These are phyloP conservation scores for Formicarius rufipectus DNA, from an alignment of 2,113 vertebrate genomes.

Conservation along the genomic window DNA sequence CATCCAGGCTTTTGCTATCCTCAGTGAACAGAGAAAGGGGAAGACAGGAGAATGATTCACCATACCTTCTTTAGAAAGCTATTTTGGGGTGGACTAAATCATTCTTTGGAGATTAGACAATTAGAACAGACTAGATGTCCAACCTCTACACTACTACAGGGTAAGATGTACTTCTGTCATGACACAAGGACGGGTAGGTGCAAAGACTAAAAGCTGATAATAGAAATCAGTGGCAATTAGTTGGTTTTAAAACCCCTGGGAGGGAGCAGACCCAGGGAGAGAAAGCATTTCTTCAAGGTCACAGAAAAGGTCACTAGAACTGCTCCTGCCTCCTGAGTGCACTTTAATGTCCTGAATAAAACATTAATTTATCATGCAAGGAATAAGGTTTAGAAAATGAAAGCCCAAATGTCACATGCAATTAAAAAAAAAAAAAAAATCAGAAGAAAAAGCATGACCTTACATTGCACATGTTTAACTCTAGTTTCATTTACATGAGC, in stretches of 20 bases:
- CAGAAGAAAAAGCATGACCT: background rate
- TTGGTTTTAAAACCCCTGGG: background rate
- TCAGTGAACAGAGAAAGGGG: background rate
- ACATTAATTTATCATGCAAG: background rate
- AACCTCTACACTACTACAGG: background rate
- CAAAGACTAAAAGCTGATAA: background rate
- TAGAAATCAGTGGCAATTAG: background rate
- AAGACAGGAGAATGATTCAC: slow-evolving; percentile 26
- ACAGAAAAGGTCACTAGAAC: background rate
- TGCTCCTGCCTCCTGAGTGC: background rate
- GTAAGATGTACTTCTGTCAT: background rate
- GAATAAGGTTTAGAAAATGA: background rate
- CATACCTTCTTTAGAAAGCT: slow-evolving; percentile 1
- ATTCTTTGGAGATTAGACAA: background rate
- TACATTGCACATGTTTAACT: background rate
- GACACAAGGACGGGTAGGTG: background rate
- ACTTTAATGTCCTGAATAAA: background rate
- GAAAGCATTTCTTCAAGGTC: slow-evolving; percentile 33
- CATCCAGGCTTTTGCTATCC: background rate
- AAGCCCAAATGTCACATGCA: background rate
- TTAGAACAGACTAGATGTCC: background rate
- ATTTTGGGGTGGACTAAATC: slow-evolving; percentile 20
- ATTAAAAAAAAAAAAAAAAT: background rate
- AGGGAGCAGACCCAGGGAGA: background rate
- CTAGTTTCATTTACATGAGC: background rate